phyloP scores from a whole-genome alignment of 2,113 vertebrate species.

The Centropus bengalensis region DNA sequence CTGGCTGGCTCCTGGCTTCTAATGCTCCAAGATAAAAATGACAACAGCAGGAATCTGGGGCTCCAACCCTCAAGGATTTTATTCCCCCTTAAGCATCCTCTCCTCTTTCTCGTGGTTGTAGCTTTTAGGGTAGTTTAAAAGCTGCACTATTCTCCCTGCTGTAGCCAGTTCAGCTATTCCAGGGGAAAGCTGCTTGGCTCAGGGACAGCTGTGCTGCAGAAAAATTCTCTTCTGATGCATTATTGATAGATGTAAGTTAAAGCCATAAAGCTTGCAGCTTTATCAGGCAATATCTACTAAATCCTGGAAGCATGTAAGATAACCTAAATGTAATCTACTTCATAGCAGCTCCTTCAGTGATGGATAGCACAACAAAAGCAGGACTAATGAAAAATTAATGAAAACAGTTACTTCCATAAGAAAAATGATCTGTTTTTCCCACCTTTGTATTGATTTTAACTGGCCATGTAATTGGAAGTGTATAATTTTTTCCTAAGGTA shows the following conservation, averaged over 20 bases:
- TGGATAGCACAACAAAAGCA: conserved; percentile 69
- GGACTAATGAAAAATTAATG: conserved; percentile 81
- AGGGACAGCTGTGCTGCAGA: conserved; percentile 41
- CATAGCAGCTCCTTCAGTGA: conserved; percentile 67
- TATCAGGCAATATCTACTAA: conserved; percentile 61
- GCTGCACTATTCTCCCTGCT: background rate
- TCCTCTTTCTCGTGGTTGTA: background rate
- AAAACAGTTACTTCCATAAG: conserved; percentile 77
- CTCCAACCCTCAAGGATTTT: background rate
- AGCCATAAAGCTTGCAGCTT: conserved; percentile 54
- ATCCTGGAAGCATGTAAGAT: conserved; percentile 53
- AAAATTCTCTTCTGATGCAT: conserved; percentile 69
- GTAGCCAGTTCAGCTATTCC: conserved; percentile 31
- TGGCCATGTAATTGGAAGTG: conserved; percentile 77
- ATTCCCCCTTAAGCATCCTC: background rate
- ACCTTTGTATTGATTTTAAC: conserved; percentile 79
- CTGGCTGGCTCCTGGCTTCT: background rate
- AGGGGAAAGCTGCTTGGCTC: conserved; percentile 44
- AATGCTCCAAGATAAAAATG: background rate
- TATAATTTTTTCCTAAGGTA: conserved; percentile 77
- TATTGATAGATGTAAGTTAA: conserved; percentile 75
- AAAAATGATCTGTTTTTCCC: conserved; percentile 77
- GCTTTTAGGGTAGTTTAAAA: conserved; percentile 29
- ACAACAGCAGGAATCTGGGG: background rate
- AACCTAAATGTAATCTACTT: conserved; percentile 62